Base-by-base conservation (phyloP, 2,797 vertebrate species). In the Gymnoscopelus braueri region DNA sequence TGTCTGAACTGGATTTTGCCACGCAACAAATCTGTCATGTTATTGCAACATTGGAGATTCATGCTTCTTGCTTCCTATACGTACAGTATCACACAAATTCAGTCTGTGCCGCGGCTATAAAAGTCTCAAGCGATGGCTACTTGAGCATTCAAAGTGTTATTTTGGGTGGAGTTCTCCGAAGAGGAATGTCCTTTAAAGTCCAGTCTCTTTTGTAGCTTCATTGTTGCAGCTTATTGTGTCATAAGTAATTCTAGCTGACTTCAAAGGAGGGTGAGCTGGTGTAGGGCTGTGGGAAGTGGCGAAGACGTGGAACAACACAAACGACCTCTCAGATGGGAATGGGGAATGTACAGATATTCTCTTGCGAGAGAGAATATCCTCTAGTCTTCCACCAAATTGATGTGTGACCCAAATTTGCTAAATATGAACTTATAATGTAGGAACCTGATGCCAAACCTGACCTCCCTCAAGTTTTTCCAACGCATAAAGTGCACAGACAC, bases 161-260 rank as follows among this genome's bases (percentile, higher is more conserved):
- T 89, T 74, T 73, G 69, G 80, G 72, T 79, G 26, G 74, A 84
- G 77, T 84, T 86, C 70, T 77, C 63, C 67, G 63, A 75, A 75
- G 74, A 77, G 78, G 73, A 74, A 76, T 86, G 70, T 62, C 72
- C 77, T 90, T 84, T 86, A 82, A 82, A 81, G 81, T 86, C 68
- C 54, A 58, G 50, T 55, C 75, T 78, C 80, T 85, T 88, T 83
- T 86, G 80, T 89, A 83, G 81, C 84, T 80, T 87, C 88, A 89
- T 91, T 92, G 86, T 91, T 91, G 83, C 80, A 89, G 85, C 87
- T 89, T 90, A 85, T 90, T 87, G 87, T 92, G 90, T 90, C 88
- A 88, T 90, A 81, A 87, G 81, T 93, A 91, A 93, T 93, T 91
- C 86, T 89, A 85, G 87, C 79, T 89, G 91, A 92, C 90, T 93